Base-by-base conservation (phyloP, 2,888 invertebrate species). In the Lagria hirta region DNA sequence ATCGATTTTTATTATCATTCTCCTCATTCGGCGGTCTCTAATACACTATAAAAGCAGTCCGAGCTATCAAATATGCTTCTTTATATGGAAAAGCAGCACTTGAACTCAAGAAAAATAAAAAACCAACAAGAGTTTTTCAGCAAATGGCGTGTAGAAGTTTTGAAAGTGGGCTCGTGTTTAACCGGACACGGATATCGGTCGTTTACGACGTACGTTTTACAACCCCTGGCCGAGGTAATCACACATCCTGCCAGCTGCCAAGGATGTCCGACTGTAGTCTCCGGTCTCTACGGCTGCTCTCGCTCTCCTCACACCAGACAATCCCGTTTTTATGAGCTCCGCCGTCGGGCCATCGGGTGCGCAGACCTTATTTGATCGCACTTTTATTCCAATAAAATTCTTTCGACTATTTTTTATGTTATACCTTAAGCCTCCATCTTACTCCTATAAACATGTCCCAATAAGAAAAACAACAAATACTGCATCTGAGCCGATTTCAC, bases 201-300 rank as follows among this genome's bases (percentile, higher is more conserved):
- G 41, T 45, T 49, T 49, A 45, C 45, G 45, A 45, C 17, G 29
- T 24, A 49, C 48, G 48, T 43, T 51, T 53, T 53, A 53, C 53
- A 53, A 47, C 49, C 49, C 46, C 38, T 23, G 48, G 43, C 48
- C 43, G 34, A 23, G 43, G 51, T 46, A 51, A 48, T 46, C 49
- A 43, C 42, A 46, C 40, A 36, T 46, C 43, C 42, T 47, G 43
- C 29, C 46, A 46, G 35, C 41, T 46, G 41, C 42, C 46, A 24
- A 18, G 30, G 42, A 47, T 43, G 47, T 47, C 47, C 45, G 45
- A 32, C 37, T 43, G 8, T 30, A 26, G 36, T 29, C 38, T 42
- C 37, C 40, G 40, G 40, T 40, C 36, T 30, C 26, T 33, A 21
- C 23, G 26, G 26, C n/a, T n/a, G n/a, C n/a, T 30, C 36, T 12